Evolutionary conservation across 2,113 vertebrate genomes (phyloP).

Genomic region (Trichechus manatus): DNA sequence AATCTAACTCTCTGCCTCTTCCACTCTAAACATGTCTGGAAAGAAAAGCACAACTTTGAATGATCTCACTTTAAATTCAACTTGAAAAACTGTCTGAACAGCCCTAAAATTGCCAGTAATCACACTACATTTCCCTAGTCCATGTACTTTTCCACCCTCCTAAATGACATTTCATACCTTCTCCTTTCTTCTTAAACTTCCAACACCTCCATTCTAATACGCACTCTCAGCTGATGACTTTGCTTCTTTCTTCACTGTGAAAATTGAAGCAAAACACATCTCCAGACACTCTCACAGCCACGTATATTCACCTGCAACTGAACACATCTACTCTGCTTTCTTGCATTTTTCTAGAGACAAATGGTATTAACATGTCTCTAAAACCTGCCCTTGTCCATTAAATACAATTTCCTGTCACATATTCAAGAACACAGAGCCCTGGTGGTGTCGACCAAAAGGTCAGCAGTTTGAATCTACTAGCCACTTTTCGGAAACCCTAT

Average conservation of each 20-base stretch:
- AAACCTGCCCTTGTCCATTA: not conserved
- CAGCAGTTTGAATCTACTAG: too few relatives aligned
- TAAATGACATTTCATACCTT: not conserved
- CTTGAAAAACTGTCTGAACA: not conserved
- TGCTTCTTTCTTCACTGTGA: slow-evolving; percentile 28
- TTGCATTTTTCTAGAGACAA: slow-evolving; percentile 10
- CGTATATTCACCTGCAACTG: not conserved
- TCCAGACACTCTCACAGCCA: not conserved
- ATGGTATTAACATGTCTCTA: not conserved
- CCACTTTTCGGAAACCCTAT: too few relatives aligned
- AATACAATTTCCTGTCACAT: not conserved
- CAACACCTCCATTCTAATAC: not conserved
- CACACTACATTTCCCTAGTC: not conserved
- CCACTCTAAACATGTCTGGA: not conserved
- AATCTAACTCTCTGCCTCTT: slow-evolving; percentile 15
- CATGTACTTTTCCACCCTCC: not conserved
- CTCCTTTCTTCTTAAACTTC: not conserved
- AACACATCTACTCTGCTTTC: not conserved
- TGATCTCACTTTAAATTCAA: slow-evolving; percentile 44
- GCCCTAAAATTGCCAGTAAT: not conserved
- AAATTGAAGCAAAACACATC: not conserved
- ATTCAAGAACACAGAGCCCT: not conserved
- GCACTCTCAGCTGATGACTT: not conserved
- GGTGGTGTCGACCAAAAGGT: too few relatives aligned
- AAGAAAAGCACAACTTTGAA: slow-evolving; percentile 17